Percentiles rank a stretch among this genome's conserved stretches.
Conservation (phyloP, 2,888 invertebrate species). For the Andricus quercusramuli region DNA sequence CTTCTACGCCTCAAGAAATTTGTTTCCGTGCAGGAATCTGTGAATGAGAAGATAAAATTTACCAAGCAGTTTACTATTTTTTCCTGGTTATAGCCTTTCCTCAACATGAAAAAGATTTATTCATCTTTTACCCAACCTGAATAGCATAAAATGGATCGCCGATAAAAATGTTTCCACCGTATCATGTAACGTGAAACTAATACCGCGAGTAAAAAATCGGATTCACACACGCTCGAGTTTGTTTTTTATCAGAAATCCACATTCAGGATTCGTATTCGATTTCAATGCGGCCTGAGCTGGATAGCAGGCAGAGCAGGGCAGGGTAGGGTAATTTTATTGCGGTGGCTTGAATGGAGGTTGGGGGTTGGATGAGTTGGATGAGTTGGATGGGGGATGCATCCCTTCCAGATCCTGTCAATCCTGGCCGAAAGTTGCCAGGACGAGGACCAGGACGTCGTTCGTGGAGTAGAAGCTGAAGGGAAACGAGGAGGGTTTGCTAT, state of each 20-base stretch:
- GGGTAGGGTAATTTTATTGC: conserved; percentile 68
- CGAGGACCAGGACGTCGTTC: conserved; percentile 52
- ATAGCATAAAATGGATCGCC: not conserved
- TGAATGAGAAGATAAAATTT: no score
- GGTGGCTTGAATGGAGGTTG: conserved; percentile 64
- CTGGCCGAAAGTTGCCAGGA: conserved; percentile 46
- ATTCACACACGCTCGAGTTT: not conserved
- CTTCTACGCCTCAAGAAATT: no score
- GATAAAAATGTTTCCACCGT: not conserved
- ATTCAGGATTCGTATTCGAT: conserved; percentile 32
- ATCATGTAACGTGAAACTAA: conserved; percentile 27
- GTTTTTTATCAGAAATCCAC: conserved; percentile 9
- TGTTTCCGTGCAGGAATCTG: no score
- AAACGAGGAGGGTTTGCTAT: conserved; percentile 67
- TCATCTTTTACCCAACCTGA: no score
- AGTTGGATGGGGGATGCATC: conserved; percentile 45
- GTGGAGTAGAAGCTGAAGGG: conserved; percentile 63
- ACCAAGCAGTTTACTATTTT: no score
- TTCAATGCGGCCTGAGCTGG: conserved; percentile 35
- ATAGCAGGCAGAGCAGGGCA: conserved; percentile 3
- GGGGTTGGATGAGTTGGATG: conserved; percentile 43
- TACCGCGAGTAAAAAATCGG: conserved; percentile 4
- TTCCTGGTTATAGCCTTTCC: no score
- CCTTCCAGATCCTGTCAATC: conserved; percentile 41
- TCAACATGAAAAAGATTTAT: no score